Conservation (phyloP, 2,113 vertebrate genomes). For the Potamarius usumacintae region DNA sequence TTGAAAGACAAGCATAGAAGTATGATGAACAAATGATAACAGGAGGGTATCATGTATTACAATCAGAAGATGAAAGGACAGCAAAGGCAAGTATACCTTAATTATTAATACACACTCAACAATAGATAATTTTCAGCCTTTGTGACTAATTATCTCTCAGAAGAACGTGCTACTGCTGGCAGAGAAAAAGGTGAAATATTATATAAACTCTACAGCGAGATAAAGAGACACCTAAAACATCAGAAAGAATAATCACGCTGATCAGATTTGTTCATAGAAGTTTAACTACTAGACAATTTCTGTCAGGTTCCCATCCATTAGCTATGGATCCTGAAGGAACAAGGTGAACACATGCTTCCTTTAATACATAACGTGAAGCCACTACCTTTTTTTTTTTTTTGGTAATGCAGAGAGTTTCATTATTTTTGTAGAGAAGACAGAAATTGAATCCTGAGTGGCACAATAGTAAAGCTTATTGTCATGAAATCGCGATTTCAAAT, state of each 20-base stretch:
- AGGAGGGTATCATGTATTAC: slow-evolving; percentile 41
- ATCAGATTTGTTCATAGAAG: neutral
- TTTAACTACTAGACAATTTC: neutral
- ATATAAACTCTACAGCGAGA: neutral
- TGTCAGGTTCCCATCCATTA: neutral
- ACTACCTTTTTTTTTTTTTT: neutral
- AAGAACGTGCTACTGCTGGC: neutral
- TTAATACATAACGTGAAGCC: neutral
- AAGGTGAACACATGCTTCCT: neutral
- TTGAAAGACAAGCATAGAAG: slow-evolving; percentile 29
- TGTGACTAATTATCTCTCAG: slow-evolving; percentile 50
- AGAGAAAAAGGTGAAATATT: slow-evolving; percentile 5
- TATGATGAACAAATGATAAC: slow-evolving; percentile 34
- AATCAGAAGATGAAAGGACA: slow-evolving; percentile 38
- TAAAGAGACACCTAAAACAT: neutral
- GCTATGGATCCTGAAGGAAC: neutral
- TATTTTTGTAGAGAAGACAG: neutral
- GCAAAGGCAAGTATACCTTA: slow-evolving; percentile 48
- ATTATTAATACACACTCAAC: slow-evolving; percentile 52
- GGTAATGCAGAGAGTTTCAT: neutral
- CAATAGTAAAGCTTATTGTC: neutral
- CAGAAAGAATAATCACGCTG: neutral
- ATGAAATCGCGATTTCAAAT: neutral
- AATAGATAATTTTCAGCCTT: slow-evolving; percentile 25
- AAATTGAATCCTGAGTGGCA: neutral